phyloP scores from a whole-genome alignment of 2,797 vertebrate genomes.

The Nyctalus aviator region DNA sequence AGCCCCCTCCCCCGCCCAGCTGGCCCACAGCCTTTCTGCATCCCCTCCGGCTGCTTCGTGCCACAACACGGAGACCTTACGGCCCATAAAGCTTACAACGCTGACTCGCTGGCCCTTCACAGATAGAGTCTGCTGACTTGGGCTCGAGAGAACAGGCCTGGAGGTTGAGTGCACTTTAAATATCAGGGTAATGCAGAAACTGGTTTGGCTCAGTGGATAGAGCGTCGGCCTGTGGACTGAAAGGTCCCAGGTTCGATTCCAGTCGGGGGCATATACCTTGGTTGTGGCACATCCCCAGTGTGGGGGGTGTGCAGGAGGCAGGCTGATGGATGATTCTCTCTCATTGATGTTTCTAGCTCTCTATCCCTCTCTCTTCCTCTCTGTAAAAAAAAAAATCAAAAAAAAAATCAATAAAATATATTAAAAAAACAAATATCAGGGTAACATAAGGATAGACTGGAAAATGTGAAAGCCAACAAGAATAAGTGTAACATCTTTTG shows the following conservation, averaged over 20 bases:
- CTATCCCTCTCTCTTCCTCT: too few species aligned
- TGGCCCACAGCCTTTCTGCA: background rate
- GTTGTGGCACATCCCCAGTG: too few species aligned
- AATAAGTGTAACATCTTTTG: background rate
- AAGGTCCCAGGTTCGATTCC: too few species aligned
- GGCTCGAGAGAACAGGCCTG: background rate
- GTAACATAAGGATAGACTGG: background rate
- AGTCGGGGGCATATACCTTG: too few species aligned
- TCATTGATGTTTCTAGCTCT: too few species aligned
- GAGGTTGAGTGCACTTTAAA: background rate
- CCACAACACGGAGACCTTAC: fast-evolving
- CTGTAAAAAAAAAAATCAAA: too few species aligned
- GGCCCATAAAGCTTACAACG: background rate
- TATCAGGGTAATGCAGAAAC: background rate
- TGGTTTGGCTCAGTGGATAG: too few species aligned
- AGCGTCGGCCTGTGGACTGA: too few species aligned
- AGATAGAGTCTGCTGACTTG: background rate
- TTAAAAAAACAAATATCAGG: background rate
- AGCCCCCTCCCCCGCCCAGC: too few species aligned
- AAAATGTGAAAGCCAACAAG: background rate
- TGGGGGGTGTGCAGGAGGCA: too few species aligned
- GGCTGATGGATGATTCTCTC: too few species aligned
- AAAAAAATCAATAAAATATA: too few species aligned
- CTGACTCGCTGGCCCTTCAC: background rate
- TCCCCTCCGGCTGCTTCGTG: background rate